A percentile compares a stretch with the other conserved stretches of the same genome.
These are phyloP conservation scores for Zosterops lateralis DNA, from an alignment of 2,113 vertebrate genomes.

Conservation along the genomic window DNA sequence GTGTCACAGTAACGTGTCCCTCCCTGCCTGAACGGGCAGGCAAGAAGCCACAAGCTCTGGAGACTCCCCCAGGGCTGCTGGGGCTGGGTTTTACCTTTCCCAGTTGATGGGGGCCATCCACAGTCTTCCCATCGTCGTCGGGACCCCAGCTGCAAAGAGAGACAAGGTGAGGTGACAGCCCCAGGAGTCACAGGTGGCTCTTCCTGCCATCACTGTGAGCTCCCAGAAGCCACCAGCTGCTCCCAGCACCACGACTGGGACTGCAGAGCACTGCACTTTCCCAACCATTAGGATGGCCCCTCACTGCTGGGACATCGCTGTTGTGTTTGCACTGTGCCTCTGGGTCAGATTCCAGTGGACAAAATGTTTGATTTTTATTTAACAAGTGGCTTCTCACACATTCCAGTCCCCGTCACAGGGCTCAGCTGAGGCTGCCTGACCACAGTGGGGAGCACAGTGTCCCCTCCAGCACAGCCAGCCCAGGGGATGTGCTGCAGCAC, in stretches of 20 bases:
- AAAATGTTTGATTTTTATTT: background rate
- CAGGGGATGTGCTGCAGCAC: background rate
- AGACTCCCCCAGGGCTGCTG: background rate
- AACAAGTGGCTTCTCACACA: background rate
- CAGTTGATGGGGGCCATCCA: constrained; percentile 94
- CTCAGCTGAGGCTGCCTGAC: background rate
- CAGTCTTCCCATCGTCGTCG: constrained; percentile 93
- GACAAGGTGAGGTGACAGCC: background rate
- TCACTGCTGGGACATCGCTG: background rate
- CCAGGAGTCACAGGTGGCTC: rapidly evolving
- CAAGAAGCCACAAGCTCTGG: background rate
- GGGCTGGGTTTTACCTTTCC: constrained; percentile 82
- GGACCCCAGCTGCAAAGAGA: constrained; percentile 90
- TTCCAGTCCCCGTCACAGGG: rapidly evolving
- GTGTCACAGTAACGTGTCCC: rapidly evolving
- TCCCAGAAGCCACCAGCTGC: background rate
- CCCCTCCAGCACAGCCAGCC: background rate
- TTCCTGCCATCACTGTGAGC: rapidly evolving
- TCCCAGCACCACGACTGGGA: background rate
- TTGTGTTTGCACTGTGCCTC: background rate
- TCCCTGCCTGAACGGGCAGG: rapidly evolving
- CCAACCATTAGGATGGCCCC: background rate
- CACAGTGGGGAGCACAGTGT: background rate
- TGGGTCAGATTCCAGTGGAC: background rate
- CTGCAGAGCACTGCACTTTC: rapidly evolving